Evolutionary conservation across 2,888 invertebrate genomes (phyloP), one percentile per base, ranked within the genome.

Genomic region (Epinotia nisella): DNA sequence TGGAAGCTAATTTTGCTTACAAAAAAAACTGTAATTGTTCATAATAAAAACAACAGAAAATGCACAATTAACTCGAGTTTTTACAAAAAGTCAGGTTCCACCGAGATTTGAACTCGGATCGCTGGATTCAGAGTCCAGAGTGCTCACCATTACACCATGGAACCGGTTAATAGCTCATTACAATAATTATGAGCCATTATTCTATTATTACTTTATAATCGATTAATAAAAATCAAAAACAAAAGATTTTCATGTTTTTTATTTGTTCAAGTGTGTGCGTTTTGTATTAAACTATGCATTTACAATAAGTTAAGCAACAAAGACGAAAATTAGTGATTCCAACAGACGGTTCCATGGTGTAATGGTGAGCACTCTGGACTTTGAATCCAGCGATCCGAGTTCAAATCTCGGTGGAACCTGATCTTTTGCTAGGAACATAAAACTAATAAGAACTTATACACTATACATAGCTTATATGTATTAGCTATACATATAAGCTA

Each of bases 351-450:
- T 94, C 95, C 95, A 95, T 95, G 95, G 95, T 95, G 95, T 96
- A 96, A 96, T 95, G 96, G 96, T 96, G 95, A 96, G 96, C 96
- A 96, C 96, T 96, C 95, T 96, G 96, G 96, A 96, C 96, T 96
- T 95, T 96, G 96, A 96, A 96, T 96, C 96, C 96, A 96, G 96
- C 96, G 96, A 96, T 96, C 96, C 96, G 96, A 96, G 96, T 96
- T 96, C 96, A 96, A 96, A 95, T 96, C 96, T 96, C 96, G 96
- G 96, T 96, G 95, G 96, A 95, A 96, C 96, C 96, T 92, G 82
- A 41, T 5, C 65, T 82, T 85, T 85, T 86, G n/a, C 24, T 24
- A 4, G 5, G 19, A n/a, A n/a, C 17, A 1, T n/a, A 7, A 15
- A 15, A 51, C 51, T 5, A 15, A 51, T n/a, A 49, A 13, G 15